Evolutionary conservation across 1,140 invertebrate species (phyloP).

Genomic region (Hycleus phaleratus): DNA sequence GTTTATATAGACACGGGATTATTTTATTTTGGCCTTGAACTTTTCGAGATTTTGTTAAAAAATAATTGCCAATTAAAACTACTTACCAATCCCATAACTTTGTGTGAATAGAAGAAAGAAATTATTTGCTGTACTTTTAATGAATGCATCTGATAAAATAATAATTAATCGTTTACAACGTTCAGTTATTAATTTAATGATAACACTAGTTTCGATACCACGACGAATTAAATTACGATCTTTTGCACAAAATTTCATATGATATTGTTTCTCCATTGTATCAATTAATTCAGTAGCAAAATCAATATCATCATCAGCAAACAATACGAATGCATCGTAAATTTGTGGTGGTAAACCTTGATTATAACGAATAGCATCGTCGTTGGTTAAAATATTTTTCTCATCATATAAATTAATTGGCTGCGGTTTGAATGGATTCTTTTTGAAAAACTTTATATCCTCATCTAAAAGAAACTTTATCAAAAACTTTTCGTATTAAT

Average conservation of each 20-base stretch:
- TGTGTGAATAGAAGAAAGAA: constrained; percentile 68
- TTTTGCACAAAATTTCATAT: constrained; percentile 58
- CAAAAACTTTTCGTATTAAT: too few species aligned
- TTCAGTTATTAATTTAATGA: constrained; percentile 63
- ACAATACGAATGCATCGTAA: constrained; percentile 67
- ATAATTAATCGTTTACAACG: constrained; percentile 65
- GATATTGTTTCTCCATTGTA: constrained; percentile 52
- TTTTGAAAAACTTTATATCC: constrained; percentile 27
- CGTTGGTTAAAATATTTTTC: constrained; percentile 38
- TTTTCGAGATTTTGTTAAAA: constrained; percentile 33
- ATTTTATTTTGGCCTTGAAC: constrained; percentile 53
- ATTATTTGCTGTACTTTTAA: constrained; percentile 57
- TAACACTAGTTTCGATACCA: constrained; percentile 58
- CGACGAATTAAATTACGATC: constrained; percentile 60
- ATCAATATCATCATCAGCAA: constrained; percentile 56
- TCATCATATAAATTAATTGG: constrained; percentile 15
- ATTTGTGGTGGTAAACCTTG: constrained; percentile 46
- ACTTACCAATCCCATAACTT: constrained; percentile 61
- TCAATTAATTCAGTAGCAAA: constrained; percentile 55
- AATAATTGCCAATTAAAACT: constrained; percentile 5
- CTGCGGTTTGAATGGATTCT: constrained; percentile 20
- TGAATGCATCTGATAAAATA: constrained; percentile 62
- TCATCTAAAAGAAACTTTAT: constrained; percentile 23
- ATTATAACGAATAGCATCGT: constrained; percentile 45
- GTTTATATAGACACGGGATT: constrained; percentile 56